Evolutionary conservation across 1,140 invertebrate genomes (phyloP).

Genomic region (Brachystomella parvula): DNA sequence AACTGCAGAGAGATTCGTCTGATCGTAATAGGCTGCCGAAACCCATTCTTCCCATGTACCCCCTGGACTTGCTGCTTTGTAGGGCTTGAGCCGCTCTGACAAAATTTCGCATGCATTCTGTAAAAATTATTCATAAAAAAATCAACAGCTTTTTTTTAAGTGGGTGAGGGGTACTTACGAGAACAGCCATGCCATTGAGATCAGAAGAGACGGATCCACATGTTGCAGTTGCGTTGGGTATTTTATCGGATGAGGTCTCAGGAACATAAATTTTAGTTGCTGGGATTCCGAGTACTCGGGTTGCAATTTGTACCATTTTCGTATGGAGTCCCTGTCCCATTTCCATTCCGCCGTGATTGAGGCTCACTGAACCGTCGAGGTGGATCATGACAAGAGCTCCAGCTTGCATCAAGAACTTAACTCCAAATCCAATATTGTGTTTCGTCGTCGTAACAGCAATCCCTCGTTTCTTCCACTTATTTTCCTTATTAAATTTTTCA

Average conservation of each 20-base stretch:
- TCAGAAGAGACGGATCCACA: slow-evolving; percentile 85
- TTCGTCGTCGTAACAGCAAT: slow-evolving; percentile 75
- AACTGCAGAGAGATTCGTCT: slow-evolving; percentile 72
- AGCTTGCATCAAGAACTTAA: slow-evolving; percentile 72
- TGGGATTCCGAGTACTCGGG: slow-evolving; percentile 63
- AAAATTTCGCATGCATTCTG: slow-evolving; percentile 74
- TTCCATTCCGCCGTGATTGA: slow-evolving; percentile 84
- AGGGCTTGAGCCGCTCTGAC: slow-evolving; percentile 64
- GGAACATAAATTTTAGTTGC: slow-evolving; percentile 70
- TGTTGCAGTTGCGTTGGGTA: slow-evolving; percentile 85
- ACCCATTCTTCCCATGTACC: slow-evolving; percentile 84
- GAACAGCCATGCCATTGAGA: slow-evolving; percentile 89
- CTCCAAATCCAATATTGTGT: slow-evolving; percentile 77
- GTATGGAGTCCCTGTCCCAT: slow-evolving; percentile 95
- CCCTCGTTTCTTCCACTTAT: slow-evolving; percentile 80
- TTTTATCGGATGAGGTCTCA: slow-evolving; percentile 87
- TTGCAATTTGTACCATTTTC: slow-evolving; percentile 85
- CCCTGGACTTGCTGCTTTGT: slow-evolving; percentile 65
- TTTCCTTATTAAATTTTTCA: slow-evolving; percentile 64
- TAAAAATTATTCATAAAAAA: slow-evolving; percentile 29
- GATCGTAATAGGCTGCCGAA: slow-evolving; percentile 64
- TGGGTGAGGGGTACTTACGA: too few species aligned
- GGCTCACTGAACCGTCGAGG: slow-evolving; percentile 78
- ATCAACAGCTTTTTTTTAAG: too few species aligned
- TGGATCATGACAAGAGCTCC: slow-evolving; percentile 82